Conservation (phyloP, 1,140 invertebrate species). For the Planococcus citri region DNA sequence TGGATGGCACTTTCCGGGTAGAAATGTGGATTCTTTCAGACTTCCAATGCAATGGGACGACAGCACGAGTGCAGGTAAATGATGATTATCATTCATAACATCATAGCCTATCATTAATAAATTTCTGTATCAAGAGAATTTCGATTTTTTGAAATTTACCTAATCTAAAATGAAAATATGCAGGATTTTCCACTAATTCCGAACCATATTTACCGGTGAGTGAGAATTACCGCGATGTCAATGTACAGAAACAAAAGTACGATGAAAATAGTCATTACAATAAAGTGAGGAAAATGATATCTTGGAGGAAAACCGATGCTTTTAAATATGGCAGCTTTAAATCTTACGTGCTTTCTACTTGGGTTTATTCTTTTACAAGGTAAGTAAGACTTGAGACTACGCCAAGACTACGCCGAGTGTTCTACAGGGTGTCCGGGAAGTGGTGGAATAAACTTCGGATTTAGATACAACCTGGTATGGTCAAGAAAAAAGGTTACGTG, state of each 20-base stretch:
- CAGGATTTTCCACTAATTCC: constrained; percentile 26
- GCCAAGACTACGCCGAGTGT: too few relatives aligned
- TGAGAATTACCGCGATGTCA: constrained; percentile 38
- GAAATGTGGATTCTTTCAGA: constrained; percentile 47
- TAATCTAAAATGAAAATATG: neutral
- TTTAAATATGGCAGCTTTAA: constrained; percentile 22
- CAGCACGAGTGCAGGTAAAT: constrained; percentile 44
- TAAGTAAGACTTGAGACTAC: too few relatives aligned
- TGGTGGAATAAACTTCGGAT: too few relatives aligned
- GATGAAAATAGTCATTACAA: constrained; percentile 20
- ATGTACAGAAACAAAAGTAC: constrained; percentile 34
- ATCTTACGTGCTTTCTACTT: neutral
- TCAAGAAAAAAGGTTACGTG: too few relatives aligned
- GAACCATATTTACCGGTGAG: constrained; percentile 55
- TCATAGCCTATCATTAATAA: too few relatives aligned
- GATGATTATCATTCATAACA: too few relatives aligned
- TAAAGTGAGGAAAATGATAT: constrained; percentile 20
- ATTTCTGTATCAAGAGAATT: too few relatives aligned
- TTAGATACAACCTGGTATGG: too few relatives aligned
- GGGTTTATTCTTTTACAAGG: constrained; percentile 18
- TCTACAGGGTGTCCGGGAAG: too few relatives aligned
- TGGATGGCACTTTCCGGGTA: constrained; percentile 29
- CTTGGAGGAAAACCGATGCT: constrained; percentile 18
- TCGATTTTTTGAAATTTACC: neutral
- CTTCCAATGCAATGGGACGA: constrained; percentile 62